phyloP scores from a whole-genome alignment of 2,113 vertebrate genomes.

The Ibidorhyncha struthersii region DNA sequence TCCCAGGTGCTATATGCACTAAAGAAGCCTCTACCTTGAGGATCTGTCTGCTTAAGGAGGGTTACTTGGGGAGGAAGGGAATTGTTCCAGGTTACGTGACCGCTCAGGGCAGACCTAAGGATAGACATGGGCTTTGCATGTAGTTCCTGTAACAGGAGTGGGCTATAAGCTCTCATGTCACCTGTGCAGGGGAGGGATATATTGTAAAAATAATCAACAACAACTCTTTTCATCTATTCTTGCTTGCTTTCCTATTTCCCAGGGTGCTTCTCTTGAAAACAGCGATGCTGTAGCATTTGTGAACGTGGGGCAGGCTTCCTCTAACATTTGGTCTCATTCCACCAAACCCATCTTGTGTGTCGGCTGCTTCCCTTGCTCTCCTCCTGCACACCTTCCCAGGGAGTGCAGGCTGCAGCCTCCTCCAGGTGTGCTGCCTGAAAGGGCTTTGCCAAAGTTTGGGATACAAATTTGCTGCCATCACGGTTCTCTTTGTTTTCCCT shows the following conservation, averaged over 20 bases:
- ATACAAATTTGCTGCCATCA: background rate
- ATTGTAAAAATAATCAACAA: background rate
- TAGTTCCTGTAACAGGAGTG: fast-evolving
- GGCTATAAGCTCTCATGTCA: fast-evolving
- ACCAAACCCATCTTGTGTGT: fast-evolving
- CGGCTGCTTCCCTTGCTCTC: background rate
- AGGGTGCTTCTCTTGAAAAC: background rate
- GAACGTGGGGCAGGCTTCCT: background rate
- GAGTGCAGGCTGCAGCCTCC: background rate
- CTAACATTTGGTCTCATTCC: background rate
- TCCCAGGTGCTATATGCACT: background rate
- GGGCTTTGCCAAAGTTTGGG: background rate
- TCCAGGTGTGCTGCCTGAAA: background rate
- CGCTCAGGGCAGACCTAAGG: background rate
- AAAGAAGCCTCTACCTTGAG: background rate
- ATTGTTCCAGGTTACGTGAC: background rate
- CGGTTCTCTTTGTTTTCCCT: background rate
- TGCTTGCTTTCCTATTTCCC: background rate
- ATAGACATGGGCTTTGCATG: fast-evolving
- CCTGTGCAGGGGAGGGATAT: background rate
- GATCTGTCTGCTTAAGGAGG: background rate
- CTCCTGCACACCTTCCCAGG: fast-evolving
- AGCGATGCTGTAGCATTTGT: fast-evolving
- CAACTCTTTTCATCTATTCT: background rate
- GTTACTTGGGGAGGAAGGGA: background rate